Evolutionary conservation across 1,140 invertebrate species (phyloP), one percentile per base, ranked within the genome.

Genomic region (Brachionus koreanus): DNA sequence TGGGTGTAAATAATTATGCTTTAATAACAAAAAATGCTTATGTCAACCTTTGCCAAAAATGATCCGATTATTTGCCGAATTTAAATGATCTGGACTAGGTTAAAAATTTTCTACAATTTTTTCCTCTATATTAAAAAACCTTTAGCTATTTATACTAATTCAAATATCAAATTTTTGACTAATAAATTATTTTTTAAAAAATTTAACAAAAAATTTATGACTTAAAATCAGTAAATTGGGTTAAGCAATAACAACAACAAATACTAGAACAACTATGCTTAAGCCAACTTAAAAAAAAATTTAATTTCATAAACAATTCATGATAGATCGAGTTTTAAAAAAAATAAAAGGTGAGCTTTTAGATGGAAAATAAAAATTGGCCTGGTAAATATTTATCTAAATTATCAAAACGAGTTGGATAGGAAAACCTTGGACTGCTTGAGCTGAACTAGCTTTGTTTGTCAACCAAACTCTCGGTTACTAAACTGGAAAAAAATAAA

Each of bases 191-290:
- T 37, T 69, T 69, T 69, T 37, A 16, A 16, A 57, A 69, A 69
- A 69, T 39, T 37, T 69, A 57, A 57, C 49, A 57, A 39, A 39
- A 57, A 69, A 69, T 69, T 69, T 69, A 69, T 69, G 65, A 39
- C 65, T 69, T 69, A 69, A 39, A 69, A 69, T 69, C 65, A 39
- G 65, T 39, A 69, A 69, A 69, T 69, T 69, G 65, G 65, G 65
- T 69, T 69, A 69, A 69, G 35, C 65, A 69, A 69, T 39, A 69
- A 69, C 65, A 69, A 69, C 65, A 19, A 69, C 16, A 37, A 39
- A 37, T 39, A 37, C 65, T 39, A 69, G 16, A 39, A 37, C 6
- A 35, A 39, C 16, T 39, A 19, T 19, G 37, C 29, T 39, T 39
- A 39, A 37, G 37, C 65, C 33, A 69, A 35, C 16, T 39, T 19